A percentile compares a stretch with the other conserved stretches of the same genome.
Evolutionary conservation across 2,113 vertebrate genomes (phyloP).

Genomic region (Panthera tigris): DNA sequence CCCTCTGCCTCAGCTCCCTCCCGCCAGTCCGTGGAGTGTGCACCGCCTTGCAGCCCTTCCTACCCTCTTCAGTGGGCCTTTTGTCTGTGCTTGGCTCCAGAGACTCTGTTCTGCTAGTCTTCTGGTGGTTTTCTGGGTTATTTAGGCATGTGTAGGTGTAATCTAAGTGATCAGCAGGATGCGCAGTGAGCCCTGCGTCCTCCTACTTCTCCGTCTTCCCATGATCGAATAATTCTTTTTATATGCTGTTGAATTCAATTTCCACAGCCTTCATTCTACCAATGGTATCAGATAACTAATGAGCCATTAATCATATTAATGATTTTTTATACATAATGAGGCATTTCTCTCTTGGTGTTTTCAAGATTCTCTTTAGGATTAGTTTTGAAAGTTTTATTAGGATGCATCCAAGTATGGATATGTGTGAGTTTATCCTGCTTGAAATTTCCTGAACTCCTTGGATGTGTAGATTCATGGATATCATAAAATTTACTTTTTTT

Average conservation of each 20-base stretch:
- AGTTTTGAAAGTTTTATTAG: neutral
- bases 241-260: too few relatives aligned
- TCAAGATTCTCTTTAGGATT: neutral
- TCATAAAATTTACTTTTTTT: neutral
- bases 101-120: too few relatives aligned
- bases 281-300: neutral
- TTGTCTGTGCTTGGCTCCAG: rapidly evolving
- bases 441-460: neutral
- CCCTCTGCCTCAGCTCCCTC: too few relatives aligned
- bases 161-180: too few relatives aligned
- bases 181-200: too few relatives aligned
- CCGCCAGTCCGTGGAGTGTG: rapidly evolving
- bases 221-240: too few relatives aligned
- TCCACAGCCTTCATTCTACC: neutral
- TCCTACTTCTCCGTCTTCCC: too few relatives aligned
- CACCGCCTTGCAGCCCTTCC: too few relatives aligned
- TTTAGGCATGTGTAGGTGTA: too few relatives aligned
- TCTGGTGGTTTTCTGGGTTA: too few relatives aligned
- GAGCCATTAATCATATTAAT: neutral
- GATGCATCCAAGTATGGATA: neutral
- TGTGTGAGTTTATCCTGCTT: neutral
- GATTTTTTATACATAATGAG: neutral
- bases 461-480: neutral
- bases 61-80: too few relatives aligned
- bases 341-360: neutral